A percentile compares a stretch with the other conserved stretches of the same genome.
phyloP scores from a whole-genome alignment of 2,888 invertebrate genomes.

The Nemotelus pantherinus region DNA sequence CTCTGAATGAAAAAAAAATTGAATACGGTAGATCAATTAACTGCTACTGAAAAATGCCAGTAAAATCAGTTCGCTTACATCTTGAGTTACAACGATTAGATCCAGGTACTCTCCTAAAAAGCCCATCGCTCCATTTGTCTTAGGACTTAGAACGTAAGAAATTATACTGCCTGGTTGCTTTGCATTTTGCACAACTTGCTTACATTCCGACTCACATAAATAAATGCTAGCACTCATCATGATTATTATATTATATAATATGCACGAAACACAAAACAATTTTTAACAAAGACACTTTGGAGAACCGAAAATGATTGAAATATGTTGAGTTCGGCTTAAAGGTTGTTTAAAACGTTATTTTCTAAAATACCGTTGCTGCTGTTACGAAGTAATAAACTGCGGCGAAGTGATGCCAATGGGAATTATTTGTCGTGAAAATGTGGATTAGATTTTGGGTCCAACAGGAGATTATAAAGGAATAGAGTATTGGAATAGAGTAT shows the following conservation, averaged over 20 bases:
- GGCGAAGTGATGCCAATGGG: too few relatives aligned
- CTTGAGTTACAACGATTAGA: not conserved
- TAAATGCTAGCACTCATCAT: conserved; percentile 31
- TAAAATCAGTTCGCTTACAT: not conserved
- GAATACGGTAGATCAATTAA: too few relatives aligned
- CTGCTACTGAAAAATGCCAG: too few relatives aligned
- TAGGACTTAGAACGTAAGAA: not conserved
- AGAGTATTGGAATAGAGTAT: too few relatives aligned
- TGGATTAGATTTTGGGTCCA: too few relatives aligned
- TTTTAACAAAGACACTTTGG: too few relatives aligned
- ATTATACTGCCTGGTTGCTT: not conserved
- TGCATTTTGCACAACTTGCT: conserved; percentile 1
- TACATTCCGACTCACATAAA: conserved; percentile 12
- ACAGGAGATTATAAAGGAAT: too few relatives aligned
- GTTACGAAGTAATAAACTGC: too few relatives aligned
- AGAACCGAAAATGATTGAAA: not conserved
- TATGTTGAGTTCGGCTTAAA: not conserved
- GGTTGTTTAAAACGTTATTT: not conserved
- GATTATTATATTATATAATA: not conserved
- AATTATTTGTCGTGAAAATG: too few relatives aligned
- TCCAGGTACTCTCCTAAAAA: conserved; percentile 30
- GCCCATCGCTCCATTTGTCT: conserved; percentile 16
- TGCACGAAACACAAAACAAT: not conserved
- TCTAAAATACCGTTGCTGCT: too few relatives aligned
- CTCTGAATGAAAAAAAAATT: too few relatives aligned